These are phyloP conservation scores for Eupithecia subumbrata DNA, from an alignment of 2,888 invertebrate species.

Conservation along the genomic window DNA sequence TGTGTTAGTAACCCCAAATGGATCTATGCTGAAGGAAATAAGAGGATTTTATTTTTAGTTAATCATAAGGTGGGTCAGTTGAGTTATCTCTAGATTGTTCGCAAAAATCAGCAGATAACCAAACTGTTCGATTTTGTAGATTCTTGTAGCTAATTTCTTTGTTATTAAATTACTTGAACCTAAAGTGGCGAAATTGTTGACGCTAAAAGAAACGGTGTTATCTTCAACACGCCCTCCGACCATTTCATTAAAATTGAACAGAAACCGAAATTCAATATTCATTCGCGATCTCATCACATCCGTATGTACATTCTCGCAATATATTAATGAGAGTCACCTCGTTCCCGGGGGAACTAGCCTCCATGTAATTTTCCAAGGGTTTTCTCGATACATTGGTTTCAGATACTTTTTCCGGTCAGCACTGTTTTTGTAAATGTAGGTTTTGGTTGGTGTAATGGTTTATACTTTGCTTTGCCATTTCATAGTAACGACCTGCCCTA, in stretches of 20 bases:
- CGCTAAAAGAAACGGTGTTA: background rate
- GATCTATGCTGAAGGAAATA: no score
- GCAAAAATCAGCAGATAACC: no score
- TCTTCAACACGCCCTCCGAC: background rate
- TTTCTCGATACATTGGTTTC: conserved; percentile 3
- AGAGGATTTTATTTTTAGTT: no score
- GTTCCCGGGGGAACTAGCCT: conserved; percentile 7
- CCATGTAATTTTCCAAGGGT: conserved; percentile 10
- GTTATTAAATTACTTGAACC: background rate
- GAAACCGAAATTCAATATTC: conserved; percentile 13
- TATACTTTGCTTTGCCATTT: background rate
- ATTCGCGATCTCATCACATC: conserved; percentile 11
- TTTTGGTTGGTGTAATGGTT: background rate
- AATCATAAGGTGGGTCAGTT: no score
- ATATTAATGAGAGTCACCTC: conserved; percentile 3
- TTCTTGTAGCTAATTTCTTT: background rate
- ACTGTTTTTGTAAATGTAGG: background rate
- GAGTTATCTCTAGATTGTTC: no score
- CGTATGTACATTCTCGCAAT: background rate
- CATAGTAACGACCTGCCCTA: background rate
- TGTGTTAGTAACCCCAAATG: no score
- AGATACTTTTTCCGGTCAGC: background rate
- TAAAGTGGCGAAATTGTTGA: background rate
- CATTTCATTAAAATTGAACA: conserved; percentile 4
- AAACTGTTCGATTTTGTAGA: background rate